phyloP scores from a whole-genome alignment of 2,888 invertebrate species.

The Frankliniella intonsa region DNA sequence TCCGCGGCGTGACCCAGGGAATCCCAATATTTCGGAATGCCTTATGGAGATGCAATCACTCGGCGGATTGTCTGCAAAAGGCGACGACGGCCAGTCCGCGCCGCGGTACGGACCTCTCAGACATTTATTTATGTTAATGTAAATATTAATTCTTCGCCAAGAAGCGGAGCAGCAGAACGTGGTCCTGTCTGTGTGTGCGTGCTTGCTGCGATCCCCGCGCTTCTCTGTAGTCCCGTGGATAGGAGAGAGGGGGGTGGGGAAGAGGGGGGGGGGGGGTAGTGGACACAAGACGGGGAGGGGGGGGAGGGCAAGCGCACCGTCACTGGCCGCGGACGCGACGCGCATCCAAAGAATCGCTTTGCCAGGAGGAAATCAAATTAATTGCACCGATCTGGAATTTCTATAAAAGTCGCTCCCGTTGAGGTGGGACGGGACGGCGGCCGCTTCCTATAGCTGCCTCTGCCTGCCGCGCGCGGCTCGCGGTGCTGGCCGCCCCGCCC shows the following conservation, averaged over 20 bases:
- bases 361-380: constrained; percentile 9
- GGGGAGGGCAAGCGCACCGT: not conserved
- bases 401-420: constrained; percentile 21
- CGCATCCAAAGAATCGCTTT: not conserved
- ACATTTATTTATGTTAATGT: not conserved
- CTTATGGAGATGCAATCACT: constrained; percentile 20
- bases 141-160: too few species aligned
- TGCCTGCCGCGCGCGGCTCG: not conserved
- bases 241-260: not conserved
- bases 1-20: too few species aligned
- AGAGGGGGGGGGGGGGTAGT: not conserved
- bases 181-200: too few species aligned
- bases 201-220: too few species aligned
- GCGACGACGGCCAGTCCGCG: not conserved
- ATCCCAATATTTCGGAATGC: too few species aligned
- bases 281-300: not conserved
- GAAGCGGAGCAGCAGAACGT: too few species aligned
- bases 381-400: constrained; percentile 23
- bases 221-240: too few species aligned
- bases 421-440: not conserved
- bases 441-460: not conserved
- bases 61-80: not conserved
- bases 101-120: not conserved
- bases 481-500: not conserved
- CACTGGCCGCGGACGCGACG: constrained; percentile 8